Evolutionary conservation across 2,888 invertebrate species (phyloP), one percentile per base, ranked within the genome.

Genomic region (Harpalus rufipes): DNA sequence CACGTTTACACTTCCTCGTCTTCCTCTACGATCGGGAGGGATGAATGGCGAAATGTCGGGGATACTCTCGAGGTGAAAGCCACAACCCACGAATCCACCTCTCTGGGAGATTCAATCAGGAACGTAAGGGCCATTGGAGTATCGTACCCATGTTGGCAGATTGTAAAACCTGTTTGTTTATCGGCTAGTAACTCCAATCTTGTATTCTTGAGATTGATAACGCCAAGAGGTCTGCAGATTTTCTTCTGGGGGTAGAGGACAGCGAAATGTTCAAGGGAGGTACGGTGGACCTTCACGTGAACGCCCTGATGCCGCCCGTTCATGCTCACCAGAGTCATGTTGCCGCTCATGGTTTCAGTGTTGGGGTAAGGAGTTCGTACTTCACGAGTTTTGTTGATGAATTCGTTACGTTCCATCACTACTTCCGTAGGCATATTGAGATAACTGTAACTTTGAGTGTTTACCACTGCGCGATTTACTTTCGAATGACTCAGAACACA

Each of bases 171-270:
- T 14, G 87, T 78, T 59, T 87, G 87, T 21, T 87, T 86, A 85
- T 92, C 92, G 3, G 91, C 91, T 59, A 91, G 91, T 74, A 92
- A 91, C 87, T 94, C 93, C 65, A 93, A 92, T n/a, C 90, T 91
- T 10, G 94, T 94, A 88, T 94, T 94, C 87, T 93, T 91, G 86
- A 94, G 89, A 89, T 94, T 94, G 59, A 94, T 91, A 1, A 94
- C 94, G 0, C 94, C 94, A 56, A 93, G 90, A 0, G 94, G 93
- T 86, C 93, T 93, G 86, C 93, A 92, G 10, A 94, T 91, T 88
- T 94, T 93, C 90, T 94, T 94, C 89, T 93, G 93, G 7, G 94
- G 94, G 87, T 93, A 94, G 41, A 94, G 92, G 7, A 94, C 94
- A 0, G 94, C 94, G 88, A 94, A 94, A 88, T 94, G 94, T 88